A percentile compares a stretch with the other conserved stretches of the same genome.
These are phyloP conservation scores for Halcyon chelicuti DNA, from an alignment of 2,797 vertebrate species.

Conservation along the genomic window DNA sequence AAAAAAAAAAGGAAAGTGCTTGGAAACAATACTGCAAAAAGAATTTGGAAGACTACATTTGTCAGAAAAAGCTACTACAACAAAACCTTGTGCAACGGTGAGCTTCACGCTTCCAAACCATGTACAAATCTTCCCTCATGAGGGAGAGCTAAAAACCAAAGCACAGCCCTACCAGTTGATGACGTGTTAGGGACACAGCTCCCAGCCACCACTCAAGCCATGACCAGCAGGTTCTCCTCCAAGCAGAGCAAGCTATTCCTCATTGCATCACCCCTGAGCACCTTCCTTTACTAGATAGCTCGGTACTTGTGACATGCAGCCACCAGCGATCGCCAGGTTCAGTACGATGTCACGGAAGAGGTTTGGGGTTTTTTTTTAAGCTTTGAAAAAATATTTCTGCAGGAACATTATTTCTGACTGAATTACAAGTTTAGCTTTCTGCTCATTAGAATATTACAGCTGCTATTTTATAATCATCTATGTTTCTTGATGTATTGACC, in stretches of 20 bases:
- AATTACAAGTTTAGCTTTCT: background rate
- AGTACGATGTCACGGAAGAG: too few relatives aligned
- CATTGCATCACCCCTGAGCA: background rate
- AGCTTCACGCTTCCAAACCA: background rate
- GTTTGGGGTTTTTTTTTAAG: background rate
- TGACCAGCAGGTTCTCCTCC: background rate
- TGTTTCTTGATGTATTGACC: background rate
- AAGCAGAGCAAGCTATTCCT: background rate
- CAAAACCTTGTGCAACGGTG: background rate
- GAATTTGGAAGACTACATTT: background rate
- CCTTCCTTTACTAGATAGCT: background rate
- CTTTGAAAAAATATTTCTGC: background rate
- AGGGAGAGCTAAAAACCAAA: background rate
- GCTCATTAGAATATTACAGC: background rate
- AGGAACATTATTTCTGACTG: background rate
- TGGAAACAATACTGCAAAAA: background rate
- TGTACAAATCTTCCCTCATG: background rate
- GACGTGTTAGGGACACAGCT: rapidly evolving
- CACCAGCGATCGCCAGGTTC: background rate
- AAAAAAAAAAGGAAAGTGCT: background rate
- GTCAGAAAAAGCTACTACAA: background rate
- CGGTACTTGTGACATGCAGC: background rate
- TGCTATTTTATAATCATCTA: background rate
- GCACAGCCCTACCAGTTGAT: background rate
- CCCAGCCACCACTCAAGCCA: background rate